phyloP scores from a whole-genome alignment of 2,797 vertebrate genomes.

The Macropus fuliginosus region DNA sequence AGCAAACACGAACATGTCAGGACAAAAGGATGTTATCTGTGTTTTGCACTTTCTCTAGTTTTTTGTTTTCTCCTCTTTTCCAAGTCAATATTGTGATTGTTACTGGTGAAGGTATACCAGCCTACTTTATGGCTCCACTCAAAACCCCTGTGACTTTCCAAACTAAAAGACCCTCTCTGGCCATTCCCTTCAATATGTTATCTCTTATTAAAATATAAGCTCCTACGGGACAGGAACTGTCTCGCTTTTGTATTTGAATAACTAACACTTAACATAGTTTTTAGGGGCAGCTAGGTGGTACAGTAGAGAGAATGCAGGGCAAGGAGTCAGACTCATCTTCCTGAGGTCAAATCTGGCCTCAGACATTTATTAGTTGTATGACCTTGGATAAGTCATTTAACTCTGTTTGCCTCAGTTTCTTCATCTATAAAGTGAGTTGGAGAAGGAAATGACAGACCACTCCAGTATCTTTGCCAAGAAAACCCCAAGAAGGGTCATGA shows the following conservation, averaged over 20 bases:
- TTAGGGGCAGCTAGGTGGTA: neutral
- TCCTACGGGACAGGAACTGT: neutral
- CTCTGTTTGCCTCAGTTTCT: neutral
- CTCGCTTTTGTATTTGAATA: neutral
- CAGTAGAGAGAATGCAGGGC: neutral
- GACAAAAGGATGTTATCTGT: neutral
- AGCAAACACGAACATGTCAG: neutral
- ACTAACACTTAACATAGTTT: neutral
- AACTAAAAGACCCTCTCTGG: neutral
- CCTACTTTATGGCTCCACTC: neutral
- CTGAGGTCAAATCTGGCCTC: neutral
- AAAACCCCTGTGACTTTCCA: neutral
- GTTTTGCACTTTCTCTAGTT: neutral
- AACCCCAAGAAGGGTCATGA: neutral
- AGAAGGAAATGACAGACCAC: neutral
- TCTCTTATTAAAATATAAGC: neutral
- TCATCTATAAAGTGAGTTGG: neutral
- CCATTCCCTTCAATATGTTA: neutral
- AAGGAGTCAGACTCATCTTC: neutral
- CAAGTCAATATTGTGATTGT: neutral
- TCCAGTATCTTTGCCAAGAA: neutral
- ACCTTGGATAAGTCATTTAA: neutral
- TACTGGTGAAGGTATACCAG: neutral
- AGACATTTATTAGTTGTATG: neutral
- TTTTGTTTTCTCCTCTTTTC: neutral